Base-by-base conservation (phyloP, 2,797 vertebrate genomes). In the Lithobates sylvaticus region DNA sequence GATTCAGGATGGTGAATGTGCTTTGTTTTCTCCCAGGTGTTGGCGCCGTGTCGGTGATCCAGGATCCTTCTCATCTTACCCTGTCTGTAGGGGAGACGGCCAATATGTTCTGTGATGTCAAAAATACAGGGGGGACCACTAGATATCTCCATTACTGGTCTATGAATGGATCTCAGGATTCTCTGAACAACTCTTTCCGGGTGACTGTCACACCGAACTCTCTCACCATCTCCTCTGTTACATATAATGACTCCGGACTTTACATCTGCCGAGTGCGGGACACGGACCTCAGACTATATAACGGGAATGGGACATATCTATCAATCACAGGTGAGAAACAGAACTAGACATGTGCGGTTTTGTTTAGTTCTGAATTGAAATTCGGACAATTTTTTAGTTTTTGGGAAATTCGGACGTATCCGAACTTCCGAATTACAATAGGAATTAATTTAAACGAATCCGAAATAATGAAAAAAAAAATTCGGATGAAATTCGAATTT, bases 291-390 rank as follows among this genome's bases (percentile, higher is more conserved):
- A 15, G 4, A 0, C 2, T 1, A 13, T 27, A 81, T 15, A 1
- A 9, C 9, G 80, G 80, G 5, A 44, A 21, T 32, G 80, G 80
- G n/a, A 73, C 80, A 8, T 3, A 39, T 23, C 70, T 82, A 15
- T 54, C 27, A 7, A 70, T 82, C 80, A 73, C 23, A 74, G 80
- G 80, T 82, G 32, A 73, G 69, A 1, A 10, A 0, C 42, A 44
- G 12, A 44, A 10, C 42, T 29, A 47, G 44, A 47, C 2, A 29
- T 29, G 29, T 29, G 29, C 29, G 29, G 29, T 29, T 29, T 29
- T 2, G 29, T 29, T 29, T 29, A 29, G 29, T 29, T 29, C 29
- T 2, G 29, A 29, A 29, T 29, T 29, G 29, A 29, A 29, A 29
- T 29, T 29, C 29, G 1, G 2, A 29, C 29, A 29, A 29, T 1